Evolutionary conservation across 2,113 vertebrate genomes (phyloP).

Genomic region (Chiloscyllium plagiosum): DNA sequence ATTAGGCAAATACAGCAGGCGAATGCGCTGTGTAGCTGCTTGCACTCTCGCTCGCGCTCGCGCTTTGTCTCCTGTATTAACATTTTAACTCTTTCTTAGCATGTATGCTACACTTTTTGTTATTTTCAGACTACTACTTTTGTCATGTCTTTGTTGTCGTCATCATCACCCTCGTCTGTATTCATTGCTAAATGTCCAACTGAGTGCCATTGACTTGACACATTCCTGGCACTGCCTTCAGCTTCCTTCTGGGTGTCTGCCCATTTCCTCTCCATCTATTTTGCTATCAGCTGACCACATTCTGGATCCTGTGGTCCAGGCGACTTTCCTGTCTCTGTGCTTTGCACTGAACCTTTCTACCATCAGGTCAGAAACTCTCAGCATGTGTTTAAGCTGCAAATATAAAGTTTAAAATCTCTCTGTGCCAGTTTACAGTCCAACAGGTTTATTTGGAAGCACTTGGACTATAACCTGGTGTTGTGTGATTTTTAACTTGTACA

Average conservation of each 20-base stretch:
- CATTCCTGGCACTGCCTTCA: not conserved
- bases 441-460: no score
- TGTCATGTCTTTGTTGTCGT: not conserved
- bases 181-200: not conserved
- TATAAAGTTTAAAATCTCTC: no score
- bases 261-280: not conserved
- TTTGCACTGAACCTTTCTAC: not conserved
- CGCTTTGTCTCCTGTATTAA: no score
- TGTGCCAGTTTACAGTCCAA: no score
- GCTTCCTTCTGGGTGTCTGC: not conserved
- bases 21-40: no score
- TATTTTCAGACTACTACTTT: not conserved
- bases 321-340: not conserved
- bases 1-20: no score
- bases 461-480: no score
- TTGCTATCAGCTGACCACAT: not conserved
- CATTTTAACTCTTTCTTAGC: no score
- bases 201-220: not conserved
- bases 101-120: no score
- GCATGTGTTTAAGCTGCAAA: not conserved
- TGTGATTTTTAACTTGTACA: no score
- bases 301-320: not conserved
- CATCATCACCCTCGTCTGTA: not conserved
- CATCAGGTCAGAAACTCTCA: not conserved
- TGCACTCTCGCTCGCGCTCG: no score